A percentile compares a stretch with the other conserved stretches of the same genome.
Evolutionary conservation across 1,140 invertebrate species (phyloP).

Genomic region (Nephotettix cincticeps): DNA sequence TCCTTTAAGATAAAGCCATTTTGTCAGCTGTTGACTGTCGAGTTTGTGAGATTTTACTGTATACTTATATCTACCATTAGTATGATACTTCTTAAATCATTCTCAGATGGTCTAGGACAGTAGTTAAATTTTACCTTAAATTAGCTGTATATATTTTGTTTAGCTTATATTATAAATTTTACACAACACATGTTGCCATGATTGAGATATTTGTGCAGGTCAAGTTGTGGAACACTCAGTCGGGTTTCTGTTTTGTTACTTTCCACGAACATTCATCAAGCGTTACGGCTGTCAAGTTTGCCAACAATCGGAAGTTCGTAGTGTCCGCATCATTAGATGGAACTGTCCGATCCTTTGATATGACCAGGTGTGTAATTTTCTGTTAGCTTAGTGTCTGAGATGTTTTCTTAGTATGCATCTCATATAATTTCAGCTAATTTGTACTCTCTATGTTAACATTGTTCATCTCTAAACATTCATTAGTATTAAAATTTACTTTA

Average conservation of each 20-base stretch:
- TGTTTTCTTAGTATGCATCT: too few species aligned
- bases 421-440: too few species aligned
- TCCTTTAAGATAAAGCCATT: too few species aligned
- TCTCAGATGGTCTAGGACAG: too few species aligned
- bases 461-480: too few species aligned
- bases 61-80: too few species aligned
- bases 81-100: too few species aligned
- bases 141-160: background rate
- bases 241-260: constrained; percentile 93
- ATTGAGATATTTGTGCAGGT: constrained; percentile 52
- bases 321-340: constrained; percentile 92
- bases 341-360: constrained; percentile 92
- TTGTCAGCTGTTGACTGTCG: too few species aligned
- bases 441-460: too few species aligned
- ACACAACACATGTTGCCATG: background rate
- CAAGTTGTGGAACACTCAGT: constrained; percentile 90
- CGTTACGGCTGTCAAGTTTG: constrained; percentile 81
- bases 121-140: background rate
- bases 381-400: too few species aligned
- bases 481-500: too few species aligned
- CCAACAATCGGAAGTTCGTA: constrained; percentile 87
- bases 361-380: constrained; percentile 69
- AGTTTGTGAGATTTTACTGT: too few species aligned
- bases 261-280: constrained; percentile 86
- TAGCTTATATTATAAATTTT: background rate